Evolutionary conservation across 2,888 invertebrate genomes (phyloP).

Genomic region (Rhagophthalmus giganteus): DNA sequence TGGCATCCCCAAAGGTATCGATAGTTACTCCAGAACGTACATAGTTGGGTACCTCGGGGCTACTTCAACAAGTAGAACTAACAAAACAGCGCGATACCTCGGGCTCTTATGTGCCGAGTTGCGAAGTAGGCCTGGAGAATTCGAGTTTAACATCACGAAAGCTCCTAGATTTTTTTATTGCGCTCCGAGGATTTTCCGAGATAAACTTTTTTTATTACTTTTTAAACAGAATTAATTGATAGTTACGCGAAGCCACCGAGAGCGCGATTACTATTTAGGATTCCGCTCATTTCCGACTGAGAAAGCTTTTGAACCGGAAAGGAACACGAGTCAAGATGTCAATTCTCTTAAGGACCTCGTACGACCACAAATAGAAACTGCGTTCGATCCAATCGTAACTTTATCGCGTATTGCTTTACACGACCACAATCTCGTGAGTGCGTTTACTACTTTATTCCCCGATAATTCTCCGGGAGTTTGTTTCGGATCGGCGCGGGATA

Average conservation of each 20-base stretch:
- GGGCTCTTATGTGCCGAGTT: constrained; percentile 2
- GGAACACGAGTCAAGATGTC: constrained; percentile 13
- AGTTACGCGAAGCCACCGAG: background rate
- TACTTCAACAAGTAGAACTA: constrained; percentile 14
- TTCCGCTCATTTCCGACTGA: background rate
- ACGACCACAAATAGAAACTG: constrained; percentile 14
- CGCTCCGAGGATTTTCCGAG: background rate
- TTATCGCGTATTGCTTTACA: constrained; percentile 8
- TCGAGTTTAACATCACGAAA: background rate
- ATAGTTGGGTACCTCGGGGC: constrained; percentile 13
- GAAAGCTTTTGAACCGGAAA: constrained; percentile 3
- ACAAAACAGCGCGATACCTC: constrained; percentile 9
- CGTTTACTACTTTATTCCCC: background rate
- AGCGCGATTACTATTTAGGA: constrained; percentile 1
- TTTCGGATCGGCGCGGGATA: background rate
- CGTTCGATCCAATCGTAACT: constrained; percentile 11
- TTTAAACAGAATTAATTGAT: background rate
- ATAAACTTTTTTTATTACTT: background rate
- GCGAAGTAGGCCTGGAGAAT: background rate
- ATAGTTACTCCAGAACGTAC: constrained; percentile 14
- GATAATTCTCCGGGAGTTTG: background rate
- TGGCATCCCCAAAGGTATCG: constrained; percentile 12
- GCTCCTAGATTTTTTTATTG: background rate
- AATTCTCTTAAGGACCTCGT: constrained; percentile 7
- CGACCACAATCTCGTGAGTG: constrained; percentile 6